These are phyloP conservation scores for Calameuta filiformis DNA, from an alignment of 2,888 invertebrate species.

Conservation along the genomic window DNA sequence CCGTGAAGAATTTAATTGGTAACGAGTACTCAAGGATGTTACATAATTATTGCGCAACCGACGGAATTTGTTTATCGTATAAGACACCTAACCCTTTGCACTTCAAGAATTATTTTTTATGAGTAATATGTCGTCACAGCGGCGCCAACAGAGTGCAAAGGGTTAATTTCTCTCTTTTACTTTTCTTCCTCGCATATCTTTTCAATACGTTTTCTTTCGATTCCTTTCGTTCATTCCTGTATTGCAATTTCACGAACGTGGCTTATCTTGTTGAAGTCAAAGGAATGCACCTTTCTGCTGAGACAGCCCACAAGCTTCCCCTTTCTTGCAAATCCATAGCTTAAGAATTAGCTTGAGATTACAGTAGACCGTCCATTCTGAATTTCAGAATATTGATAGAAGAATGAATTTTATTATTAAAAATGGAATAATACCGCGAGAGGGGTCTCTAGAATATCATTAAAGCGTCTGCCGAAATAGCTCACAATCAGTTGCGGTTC, in stretches of 20 bases:
- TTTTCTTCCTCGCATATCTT: not conserved
- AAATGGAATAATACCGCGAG: too few species aligned
- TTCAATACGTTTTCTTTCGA: not conserved
- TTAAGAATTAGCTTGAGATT: not conserved
- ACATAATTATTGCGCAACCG: not conserved
- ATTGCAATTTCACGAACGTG: not conserved
- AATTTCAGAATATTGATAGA: not conserved
- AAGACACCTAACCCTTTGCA: not conserved
- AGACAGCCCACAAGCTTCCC: not conserved
- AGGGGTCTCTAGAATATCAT: not conserved
- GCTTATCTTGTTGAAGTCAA: not conserved
- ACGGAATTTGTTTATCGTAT: not conserved
- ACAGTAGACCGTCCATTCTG: not conserved
- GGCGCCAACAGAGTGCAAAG: too few species aligned
- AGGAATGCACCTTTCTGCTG: not conserved
- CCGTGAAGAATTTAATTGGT: not conserved
- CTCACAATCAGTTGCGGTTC: slow-evolving; percentile 17
- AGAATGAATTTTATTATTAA: not conserved
- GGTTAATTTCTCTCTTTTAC: not conserved
- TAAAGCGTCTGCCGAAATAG: slow-evolving; percentile 12
- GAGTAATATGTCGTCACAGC: too few species aligned
- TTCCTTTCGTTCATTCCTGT: not conserved
- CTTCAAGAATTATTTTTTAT: too few species aligned
- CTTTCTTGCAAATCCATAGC: not conserved
- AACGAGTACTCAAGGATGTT: not conserved